Evolutionary conservation across 2,888 invertebrate species (phyloP), one percentile per base, ranked within the genome.

Genomic region (Diabrotica balteata): DNA sequence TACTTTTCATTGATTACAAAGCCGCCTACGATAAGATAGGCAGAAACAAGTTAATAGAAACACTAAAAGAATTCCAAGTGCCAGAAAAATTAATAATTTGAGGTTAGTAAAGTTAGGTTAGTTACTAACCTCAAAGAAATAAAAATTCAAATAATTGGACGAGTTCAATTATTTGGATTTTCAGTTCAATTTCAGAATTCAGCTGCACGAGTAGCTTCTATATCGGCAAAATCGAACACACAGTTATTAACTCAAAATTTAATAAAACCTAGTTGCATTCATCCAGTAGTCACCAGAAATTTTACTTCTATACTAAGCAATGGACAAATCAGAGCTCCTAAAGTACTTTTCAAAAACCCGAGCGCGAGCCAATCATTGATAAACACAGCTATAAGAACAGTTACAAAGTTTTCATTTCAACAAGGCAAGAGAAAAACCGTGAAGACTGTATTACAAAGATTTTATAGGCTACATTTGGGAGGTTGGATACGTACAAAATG

Each of bases 391-490:
- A 73, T 72, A 0, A 85, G 94, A 78, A 88, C 87, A n/a, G 85
- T 94, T 0, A 92, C 89, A 0, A 93, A 94, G 80, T 94, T 88
- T 82, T 93, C 94, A 49, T 78, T 88, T 6, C 85, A 84, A 54
- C 90, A 87, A 79, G 95, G 95, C 0, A 94, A 92, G 84, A 88
- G 93, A 72, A 92, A 92, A 84, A 84, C 91, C 0, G 91, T 91
- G 0, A 90, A 90, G 78, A 86, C 91, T 3, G 94, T 91, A 1
- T 47, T 90, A 0, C 85, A 85, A 63, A 86, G 95, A 75, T 97
- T 96, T 82, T 93, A 90, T 76, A 88, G 96, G 68, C 84, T 97
- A 8, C 84, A 92, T 77, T 96, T 95, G 94, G 97, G 97, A 9
- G 90, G 88, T 10, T 97, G 97, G 97, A 96, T 97, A 63, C 88